Base-by-base conservation (phyloP, 2,888 invertebrate genomes). In the Plagodis dolabraria region DNA sequence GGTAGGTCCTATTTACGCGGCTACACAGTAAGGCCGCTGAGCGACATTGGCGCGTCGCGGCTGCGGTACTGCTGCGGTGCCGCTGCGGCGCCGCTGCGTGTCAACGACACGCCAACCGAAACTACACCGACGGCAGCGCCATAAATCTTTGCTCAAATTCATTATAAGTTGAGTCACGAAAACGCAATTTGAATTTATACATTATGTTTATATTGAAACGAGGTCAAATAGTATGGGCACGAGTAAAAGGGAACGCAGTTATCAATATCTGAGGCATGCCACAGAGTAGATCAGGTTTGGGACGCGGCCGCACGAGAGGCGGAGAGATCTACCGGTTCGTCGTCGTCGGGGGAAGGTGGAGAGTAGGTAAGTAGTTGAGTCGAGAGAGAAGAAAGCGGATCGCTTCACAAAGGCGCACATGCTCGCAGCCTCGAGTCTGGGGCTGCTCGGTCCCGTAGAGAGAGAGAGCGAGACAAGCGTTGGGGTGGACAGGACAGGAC, bases 351-450 rank as follows among this genome's bases (percentile, higher is more conserved):
- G 63, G 62, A 64, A 69, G 71, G 71, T 69, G 70, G 69, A 72
- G 70, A 69, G 69, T 68, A 63, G 63, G 70, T 69, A 76, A 68
- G 22, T 22, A 22, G 22, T 22, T 22, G 22, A 22, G 22, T 22
- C 4, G 22, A 22, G 64, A 79, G 64, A 74, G 70, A 72, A 74
- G 72, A 64, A 79, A 79, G 78, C 78, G 73, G 70, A 77, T 64
- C 69, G 68, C 65, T 68, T 67, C 73, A 75, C 68, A 66, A 70
- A 77, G 73, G 79, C 75, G 71, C 72, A 79, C 91, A 91, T 91
- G 91, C 91, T 89, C 89, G 91, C 91, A 91, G 89, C 91, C 91
- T 87, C 89, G 90, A 86, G 80, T 86, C 90, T 89, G 81, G 90
- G 91, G 60, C 60, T 60, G 60, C 60, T 60, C 52, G 46, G 45